Percentiles rank a stretch among this genome's conserved stretches.
Evolutionary conservation across 2,888 invertebrate genomes (phyloP).

Genomic region (Machimus atricapillus): DNA sequence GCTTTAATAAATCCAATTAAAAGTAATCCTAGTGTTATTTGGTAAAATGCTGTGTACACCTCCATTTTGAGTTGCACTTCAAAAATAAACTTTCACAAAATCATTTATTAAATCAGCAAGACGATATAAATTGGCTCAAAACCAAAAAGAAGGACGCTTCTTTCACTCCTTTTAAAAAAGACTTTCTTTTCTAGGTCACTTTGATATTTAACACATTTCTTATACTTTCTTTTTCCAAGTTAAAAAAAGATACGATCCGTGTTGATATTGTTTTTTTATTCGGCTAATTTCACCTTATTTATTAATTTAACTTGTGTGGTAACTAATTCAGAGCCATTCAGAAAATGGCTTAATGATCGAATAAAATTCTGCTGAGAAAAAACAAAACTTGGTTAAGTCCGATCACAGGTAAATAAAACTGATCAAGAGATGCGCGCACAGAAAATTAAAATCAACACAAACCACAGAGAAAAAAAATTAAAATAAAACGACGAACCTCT

Average conservation of each 20-base stretch:
- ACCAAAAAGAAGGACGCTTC: not conserved
- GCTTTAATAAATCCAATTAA: conserved; percentile 41
- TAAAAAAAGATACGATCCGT: not conserved
- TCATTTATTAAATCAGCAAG: conserved; percentile 13
- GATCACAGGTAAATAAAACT: not conserved
- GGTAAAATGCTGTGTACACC: not conserved
- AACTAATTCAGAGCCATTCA: not conserved
- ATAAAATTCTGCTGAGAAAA: not conserved
- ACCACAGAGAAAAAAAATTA: not conserved
- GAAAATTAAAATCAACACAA: not conserved
- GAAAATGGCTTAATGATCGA: not conserved
- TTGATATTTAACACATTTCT: conserved; percentile 12
- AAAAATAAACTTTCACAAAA: conserved; percentile 19
- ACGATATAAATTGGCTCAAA: not conserved
- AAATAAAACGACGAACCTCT: not conserved
- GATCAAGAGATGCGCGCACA: not conserved
- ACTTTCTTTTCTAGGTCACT: conserved; percentile 5
- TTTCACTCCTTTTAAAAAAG: not conserved
- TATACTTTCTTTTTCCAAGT: not conserved
- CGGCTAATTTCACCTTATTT: not conserved
- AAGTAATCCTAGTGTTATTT: conserved; percentile 35
- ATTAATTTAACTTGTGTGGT: not conserved
- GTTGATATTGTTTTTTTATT: not conserved
- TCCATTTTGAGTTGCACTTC: not conserved
- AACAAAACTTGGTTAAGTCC: not conserved